Conservation (phyloP, 2,113 vertebrate species). For the Prinia subflava region DNA sequence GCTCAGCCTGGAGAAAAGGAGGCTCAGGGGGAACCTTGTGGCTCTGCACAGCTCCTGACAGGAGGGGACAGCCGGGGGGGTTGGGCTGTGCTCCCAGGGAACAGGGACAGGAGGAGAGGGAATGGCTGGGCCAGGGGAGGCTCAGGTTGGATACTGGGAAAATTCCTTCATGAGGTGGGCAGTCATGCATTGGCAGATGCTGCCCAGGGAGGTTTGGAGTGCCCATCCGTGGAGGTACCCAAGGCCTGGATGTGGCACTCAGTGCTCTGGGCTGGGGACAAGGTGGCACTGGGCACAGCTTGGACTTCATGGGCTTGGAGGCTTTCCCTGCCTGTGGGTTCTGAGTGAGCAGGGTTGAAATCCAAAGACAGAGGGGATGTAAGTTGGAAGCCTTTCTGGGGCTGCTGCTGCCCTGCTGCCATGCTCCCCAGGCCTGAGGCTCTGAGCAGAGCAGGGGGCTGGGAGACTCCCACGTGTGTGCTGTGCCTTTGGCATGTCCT, state of each 20-base stretch:
- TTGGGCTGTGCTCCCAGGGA: no score
- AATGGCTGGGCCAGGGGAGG: neutral
- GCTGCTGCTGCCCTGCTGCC: neutral
- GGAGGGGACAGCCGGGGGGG: no score
- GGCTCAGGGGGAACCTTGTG: no score
- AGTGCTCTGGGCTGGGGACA: neutral
- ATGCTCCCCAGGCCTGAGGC: fast-evolving
- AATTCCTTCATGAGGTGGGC: fast-evolving
- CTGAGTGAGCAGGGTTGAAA: fast-evolving
- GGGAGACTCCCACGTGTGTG: neutral
- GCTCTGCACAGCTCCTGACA: no score
- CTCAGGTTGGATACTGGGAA: fast-evolving
- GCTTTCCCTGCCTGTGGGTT: neutral
- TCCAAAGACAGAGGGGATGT: neutral
- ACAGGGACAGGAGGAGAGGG: neutral
- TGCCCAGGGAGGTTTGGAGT: neutral
- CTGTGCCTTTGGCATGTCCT: neutral
- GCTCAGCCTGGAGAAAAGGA: no score
- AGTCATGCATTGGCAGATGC: fast-evolving
- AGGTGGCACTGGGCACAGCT: fast-evolving
- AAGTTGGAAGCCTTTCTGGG: neutral
- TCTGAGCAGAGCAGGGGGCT: neutral
- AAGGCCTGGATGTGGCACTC: neutral
- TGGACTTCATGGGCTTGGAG: neutral
- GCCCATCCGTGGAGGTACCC: neutral